Evolutionary conservation across 2,113 vertebrate species (phyloP), one percentile per base, ranked within the genome.

Genomic region (Budorcas taxicolor): DNA sequence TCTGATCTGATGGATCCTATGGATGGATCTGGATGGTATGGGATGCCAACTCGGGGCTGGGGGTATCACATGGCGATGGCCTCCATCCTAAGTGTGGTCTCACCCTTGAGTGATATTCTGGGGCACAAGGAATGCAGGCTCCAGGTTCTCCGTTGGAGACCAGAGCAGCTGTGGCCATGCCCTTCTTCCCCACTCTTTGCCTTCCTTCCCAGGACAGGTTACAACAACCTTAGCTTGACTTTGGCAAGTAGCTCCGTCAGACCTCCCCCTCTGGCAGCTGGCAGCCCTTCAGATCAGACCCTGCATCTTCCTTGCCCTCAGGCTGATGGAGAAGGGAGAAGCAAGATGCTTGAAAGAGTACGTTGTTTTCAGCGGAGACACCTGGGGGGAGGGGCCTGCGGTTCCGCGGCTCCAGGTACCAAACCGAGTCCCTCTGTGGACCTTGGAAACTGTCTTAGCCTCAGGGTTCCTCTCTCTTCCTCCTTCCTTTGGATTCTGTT

Each of bases 221-320:
- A 14, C 12, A 78, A 50, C 78, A 83, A 36, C 82, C 82, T 96
- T 95, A 43, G 55, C 47, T 55, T 81, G 84, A 50, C 60, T 82
- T 60, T 60, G 87, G 58, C 87, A 88, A 29, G 55, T 60, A 50
- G 78, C 31, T 82, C 50, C 10, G 5, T 94, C 64, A 94, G 84
- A 82, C 85, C 67, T 78, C 57, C 31, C 60, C 71, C 43, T 11
- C 40, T 27, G 23, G 88, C 11, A n/a, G 78, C 50, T 64, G 97
- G 95, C 84, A 57, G 60, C 57, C 31, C 23, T 74, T 60, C 96
- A 76, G 64, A 91, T 94, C 95, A 88, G 97, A 94, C 92, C 78
- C 71, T 25, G 17, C 6, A 12, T 52, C 76, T 90, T 80, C 27
- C 8, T 88, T 92, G 80, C 90, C 92, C 93, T 78, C 58, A 43